These are phyloP conservation scores for Chelmon rostratus DNA, from an alignment of 2,797 vertebrate species.

Conservation along the genomic window DNA sequence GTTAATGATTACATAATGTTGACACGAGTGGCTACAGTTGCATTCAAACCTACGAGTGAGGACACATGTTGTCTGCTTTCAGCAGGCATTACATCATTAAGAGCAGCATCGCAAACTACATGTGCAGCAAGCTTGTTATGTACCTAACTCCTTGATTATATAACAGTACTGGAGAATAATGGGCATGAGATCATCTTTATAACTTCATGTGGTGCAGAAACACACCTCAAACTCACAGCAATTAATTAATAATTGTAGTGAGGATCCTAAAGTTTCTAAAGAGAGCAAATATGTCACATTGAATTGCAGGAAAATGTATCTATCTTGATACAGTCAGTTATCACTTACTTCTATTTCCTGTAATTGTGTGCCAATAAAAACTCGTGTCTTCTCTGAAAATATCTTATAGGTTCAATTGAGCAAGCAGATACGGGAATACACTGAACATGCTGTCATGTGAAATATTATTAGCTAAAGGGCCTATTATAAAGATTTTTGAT, in stretches of 20 bases:
- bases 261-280: neutral
- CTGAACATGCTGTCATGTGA: neutral
- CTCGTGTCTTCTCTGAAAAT: neutral
- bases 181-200: neutral
- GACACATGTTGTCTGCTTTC: neutral
- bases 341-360: neutral
- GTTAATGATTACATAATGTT: neutral
- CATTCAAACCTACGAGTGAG: neutral
- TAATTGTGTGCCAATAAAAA: neutral
- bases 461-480: neutral
- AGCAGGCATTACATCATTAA: neutral
- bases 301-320: neutral
- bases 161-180: neutral
- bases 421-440: neutral
- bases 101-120: neutral
- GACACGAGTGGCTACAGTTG: neutral
- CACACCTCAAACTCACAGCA: neutral
- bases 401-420: neutral
- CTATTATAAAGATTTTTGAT: too few relatives aligned
- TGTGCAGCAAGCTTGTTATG: neutral
- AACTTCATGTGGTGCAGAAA: neutral
- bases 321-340: too few relatives aligned
- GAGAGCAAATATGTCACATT: neutral
- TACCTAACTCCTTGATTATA: conserved; percentile 2
- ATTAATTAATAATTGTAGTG: neutral